These are phyloP conservation scores for Manacus vitellinus DNA, from an alignment of 2,113 vertebrate genomes.

Conservation along the genomic window DNA sequence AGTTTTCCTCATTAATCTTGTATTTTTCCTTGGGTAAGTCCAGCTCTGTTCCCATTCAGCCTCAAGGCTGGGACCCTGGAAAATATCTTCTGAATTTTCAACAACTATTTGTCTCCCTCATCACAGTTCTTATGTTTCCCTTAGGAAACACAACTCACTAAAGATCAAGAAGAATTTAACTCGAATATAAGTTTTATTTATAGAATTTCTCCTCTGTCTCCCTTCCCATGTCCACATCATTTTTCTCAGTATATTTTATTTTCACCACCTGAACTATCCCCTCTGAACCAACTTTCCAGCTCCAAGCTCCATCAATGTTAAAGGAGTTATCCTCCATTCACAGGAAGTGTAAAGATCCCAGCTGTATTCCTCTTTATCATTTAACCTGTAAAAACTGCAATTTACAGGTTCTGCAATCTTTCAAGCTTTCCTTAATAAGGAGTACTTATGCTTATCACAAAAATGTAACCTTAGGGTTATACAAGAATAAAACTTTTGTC, in stretches of 20 bases:
- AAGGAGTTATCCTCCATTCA: not conserved
- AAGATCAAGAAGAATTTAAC: slow-evolving; percentile 1
- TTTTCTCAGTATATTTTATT: not conserved
- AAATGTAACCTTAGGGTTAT: not conserved
- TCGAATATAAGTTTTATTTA: not conserved
- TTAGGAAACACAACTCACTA: not conserved
- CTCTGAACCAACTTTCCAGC: not conserved
- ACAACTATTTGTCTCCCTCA: not conserved
- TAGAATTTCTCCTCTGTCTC: not conserved
- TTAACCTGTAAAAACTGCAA: not conserved
- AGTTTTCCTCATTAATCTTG: not conserved
- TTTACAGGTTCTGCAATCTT: not conserved
- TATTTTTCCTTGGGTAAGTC: not conserved
- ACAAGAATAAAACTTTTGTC: slow-evolving; percentile 37
- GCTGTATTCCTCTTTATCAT: not conserved
- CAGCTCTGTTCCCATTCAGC: not conserved
- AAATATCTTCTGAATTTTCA: not conserved
- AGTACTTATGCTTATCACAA: not conserved
- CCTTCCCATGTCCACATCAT: not conserved
- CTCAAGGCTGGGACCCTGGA: not conserved
- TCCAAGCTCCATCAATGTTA: not conserved
- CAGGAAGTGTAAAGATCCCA: not conserved
- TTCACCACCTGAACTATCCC: not conserved
- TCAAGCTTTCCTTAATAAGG: not conserved
- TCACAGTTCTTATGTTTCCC: not conserved